Conservation (phyloP, 2,797 vertebrate species). For the Pseudotriccus pelzelni region DNA sequence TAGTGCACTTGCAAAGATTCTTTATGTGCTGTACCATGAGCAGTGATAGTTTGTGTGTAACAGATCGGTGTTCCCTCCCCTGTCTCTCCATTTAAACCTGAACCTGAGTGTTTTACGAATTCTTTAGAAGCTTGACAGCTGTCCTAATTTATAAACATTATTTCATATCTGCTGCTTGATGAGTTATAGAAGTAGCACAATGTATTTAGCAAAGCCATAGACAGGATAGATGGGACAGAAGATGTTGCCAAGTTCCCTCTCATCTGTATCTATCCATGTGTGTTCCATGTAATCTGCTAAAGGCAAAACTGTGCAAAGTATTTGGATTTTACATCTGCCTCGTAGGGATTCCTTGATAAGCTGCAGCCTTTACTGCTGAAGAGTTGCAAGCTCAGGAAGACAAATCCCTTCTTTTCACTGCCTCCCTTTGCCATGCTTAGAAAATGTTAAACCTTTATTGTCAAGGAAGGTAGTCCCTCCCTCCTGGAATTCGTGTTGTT, state of each 20-base stretch:
- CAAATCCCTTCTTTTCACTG: constrained; percentile 4
- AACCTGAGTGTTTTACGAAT: constrained; percentile 53
- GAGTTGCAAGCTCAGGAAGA: not conserved
- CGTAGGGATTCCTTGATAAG: constrained; percentile 36
- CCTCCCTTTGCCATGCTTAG: not conserved
- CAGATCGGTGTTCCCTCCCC: not conserved
- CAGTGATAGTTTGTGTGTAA: not conserved
- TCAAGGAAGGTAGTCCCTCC: not conserved
- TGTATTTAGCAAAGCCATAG: constrained; percentile 31
- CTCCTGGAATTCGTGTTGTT: not conserved
- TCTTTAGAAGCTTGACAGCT: constrained; percentile 69
- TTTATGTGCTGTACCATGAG: constrained; percentile 31
- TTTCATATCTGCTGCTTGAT: constrained; percentile 65
- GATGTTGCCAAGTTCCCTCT: constrained; percentile 53
- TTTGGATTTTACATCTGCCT: constrained; percentile 67
- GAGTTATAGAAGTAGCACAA: constrained; percentile 65
- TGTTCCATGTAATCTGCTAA: constrained; percentile 38
- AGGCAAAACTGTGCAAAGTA: constrained; percentile 46
- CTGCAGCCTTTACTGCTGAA: constrained; percentile 32
- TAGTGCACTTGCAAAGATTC: constrained; percentile 71
- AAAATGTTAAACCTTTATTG: not conserved
- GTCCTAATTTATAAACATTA: constrained; percentile 60
- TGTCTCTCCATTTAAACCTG: constrained; percentile 42
- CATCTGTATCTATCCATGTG: constrained; percentile 23
- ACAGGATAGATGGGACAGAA: constrained; percentile 60